Base-by-base conservation (phyloP, 2,888 invertebrate genomes). In the Cecidostiba fungosa region DNA sequence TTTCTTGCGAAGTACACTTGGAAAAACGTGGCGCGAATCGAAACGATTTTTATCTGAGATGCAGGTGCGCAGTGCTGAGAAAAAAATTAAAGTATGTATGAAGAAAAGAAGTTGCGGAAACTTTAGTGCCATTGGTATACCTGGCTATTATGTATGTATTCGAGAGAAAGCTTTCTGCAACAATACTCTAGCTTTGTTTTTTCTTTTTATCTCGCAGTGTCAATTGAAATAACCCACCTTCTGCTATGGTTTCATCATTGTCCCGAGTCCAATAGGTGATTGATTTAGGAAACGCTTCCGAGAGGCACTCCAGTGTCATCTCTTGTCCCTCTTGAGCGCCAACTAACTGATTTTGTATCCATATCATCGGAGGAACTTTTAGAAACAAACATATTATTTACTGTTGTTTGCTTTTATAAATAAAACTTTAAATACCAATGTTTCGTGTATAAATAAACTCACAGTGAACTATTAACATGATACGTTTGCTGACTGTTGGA, bases 401-500 rank as follows among this genome's bases (percentile, higher is more conserved):
- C 4, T 16, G 14, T 70, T 36, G 5, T 36, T 36, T 66, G 26
- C 10, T 29, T 66, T 29, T 66, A 10, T 66, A 23, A 66, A 29
- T 14, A 14, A 4, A 66, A 32, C 19, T 32, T 3, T 36, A 8
- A 12, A 69, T 69, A 10, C 1, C 16, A 16, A 69, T 16, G 29
- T 0, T 16, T 29, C 2, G 10, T 23, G 3, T 3, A 6, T 23
- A 79, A 73, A 62, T 26, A 59, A 78, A 95, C 97, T 96, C 94
- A 97, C 97, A 97, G 93, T 97, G 97, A 88, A 97, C 97, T 91
- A 97, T 96, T 79, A 98, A 95, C 94, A 96, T 96, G 90, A 98
- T 97, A 91, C 98, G 94, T 93, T 98, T 98, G 95, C 97, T 97
- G 89, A 98, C 97, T 50, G 97, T 96, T 0, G 98, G 98, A 16